These are phyloP conservation scores for Cichlasoma orientale DNA, from an alignment of 2,797 vertebrate genomes.

Conservation along the genomic window DNA sequence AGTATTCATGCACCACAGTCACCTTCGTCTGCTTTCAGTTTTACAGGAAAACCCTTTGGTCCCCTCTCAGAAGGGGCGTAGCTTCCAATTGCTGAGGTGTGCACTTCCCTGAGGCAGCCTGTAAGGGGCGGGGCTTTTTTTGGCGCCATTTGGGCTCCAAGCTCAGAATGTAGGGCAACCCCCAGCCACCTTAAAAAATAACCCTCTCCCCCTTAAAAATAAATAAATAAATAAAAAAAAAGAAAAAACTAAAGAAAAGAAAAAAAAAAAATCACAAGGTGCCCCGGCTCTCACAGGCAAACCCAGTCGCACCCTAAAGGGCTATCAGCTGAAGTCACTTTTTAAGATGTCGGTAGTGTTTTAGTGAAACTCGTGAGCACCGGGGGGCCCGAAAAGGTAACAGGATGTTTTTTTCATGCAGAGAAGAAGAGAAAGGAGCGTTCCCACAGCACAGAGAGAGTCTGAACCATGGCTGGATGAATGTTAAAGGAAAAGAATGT, in stretches of 20 bases:
- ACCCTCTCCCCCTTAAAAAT: constrained; percentile 16
- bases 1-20: constrained; percentile 24
- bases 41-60: constrained; percentile 30
- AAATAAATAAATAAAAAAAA: constrained; percentile 18
- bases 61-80: constrained; percentile 46
- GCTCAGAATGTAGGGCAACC: constrained; percentile 83
- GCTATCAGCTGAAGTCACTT: constrained; percentile 79
- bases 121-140: constrained; percentile 81
- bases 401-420: neutral
- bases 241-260: neutral
- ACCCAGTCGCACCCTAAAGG: constrained; percentile 74
- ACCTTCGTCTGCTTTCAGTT: constrained; percentile 32
- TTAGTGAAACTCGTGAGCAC: constrained; percentile 38
- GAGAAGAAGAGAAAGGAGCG: neutral
- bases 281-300: constrained; percentile 80
- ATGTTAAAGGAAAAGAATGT: constrained; percentile 57
- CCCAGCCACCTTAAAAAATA: constrained; percentile 60
- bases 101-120: constrained; percentile 67
- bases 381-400: constrained; percentile 32
- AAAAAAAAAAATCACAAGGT: constrained; percentile 61
- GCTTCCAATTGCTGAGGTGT: constrained; percentile 67
- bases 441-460: constrained; percentile 43
- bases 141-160: constrained; percentile 81
- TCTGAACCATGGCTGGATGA: constrained; percentile 15
- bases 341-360: constrained; percentile 40